Base-by-base conservation (phyloP, 2,113 vertebrate species). In the Tragulus kanchil region DNA sequence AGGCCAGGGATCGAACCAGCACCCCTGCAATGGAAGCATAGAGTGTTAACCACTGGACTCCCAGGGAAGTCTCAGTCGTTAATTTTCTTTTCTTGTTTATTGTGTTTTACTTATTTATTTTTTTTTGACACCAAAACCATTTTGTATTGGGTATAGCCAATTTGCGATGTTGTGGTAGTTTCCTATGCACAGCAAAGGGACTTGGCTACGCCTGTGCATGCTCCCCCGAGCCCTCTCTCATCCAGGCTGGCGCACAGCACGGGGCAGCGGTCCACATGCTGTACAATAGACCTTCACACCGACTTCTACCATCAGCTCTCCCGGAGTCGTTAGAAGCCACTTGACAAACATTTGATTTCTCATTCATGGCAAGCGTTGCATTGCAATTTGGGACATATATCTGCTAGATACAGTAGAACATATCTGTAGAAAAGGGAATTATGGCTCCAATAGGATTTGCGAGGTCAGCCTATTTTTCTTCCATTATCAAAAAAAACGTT, bases 391-490 rank as follows among this genome's bases (percentile, higher is more conserved):
- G 36, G 79, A 77, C 5, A 25, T 42, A 25, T 42, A 52, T 48
- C 58, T 90, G 26, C 77, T 67, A 64, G 54, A 82, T 78, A 79
- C 65, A 42, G 3, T 11, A 11, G 67, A 17, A 10, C 9, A 3
- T 42, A 21, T 71, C 67, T 42, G 67, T 31, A 78, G 92, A 75
- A 65, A 93, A 67, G 78, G 52, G 11, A 92, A 73, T 73, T 77
- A 93, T 71, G 62, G 50, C 50, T 75, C 59, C 26, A 45, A 16
- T 56, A 62, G 50, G 36, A 59, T 67, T 90, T 93, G 36, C 65
- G 96, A 96, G 67, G 23, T 19, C 81, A 79, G 28, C 15, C 26
- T 94, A 54, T 79, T 95, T 94, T 95, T 81, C 42, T 54, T 93
- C 62, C 62, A 71, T 71, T 64, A 56, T 75, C 65, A 67, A 50